Evolutionary conservation across 2,797 vertebrate species (phyloP), one percentile per base, ranked within the genome.

Genomic region (Mastacembelus armatus): DNA sequence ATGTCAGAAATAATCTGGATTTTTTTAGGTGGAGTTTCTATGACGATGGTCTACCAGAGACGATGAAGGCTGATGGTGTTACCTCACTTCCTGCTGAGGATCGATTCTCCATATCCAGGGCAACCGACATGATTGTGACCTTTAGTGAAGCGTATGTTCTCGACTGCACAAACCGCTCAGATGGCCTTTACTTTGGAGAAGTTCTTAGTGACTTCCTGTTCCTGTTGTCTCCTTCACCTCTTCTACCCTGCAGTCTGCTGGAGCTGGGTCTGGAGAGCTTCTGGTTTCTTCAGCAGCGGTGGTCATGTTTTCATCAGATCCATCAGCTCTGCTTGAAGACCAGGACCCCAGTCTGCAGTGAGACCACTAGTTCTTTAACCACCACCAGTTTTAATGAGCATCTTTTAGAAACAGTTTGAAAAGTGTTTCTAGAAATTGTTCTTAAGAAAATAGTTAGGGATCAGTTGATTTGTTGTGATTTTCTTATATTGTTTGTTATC

Each of bases 231-330:
- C 29, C 29, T n/a, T n/a, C n/a, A n/a, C n/a, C n/a, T n/a, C n/a
- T n/a, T n/a, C 7, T 8, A 33, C 7, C 10, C 3, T 10, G 33
- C 32, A 33, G 32, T 8, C 32, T 33, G 32, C 32, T 33, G 32
- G 32, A 33, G 32, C 32, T 33, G 32, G 32, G 10, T 4, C 29
- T 44, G 29, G 40, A 44, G 56, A 33, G 29, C n/a, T 54, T 47
- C 63, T 33, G 66, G 51, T 10, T 19, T 27, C 44, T 21, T 36
- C 18, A 66, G 42, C 26, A 66, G 24, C 42, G 10, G 14, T 66
- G 63, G 63, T 29, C 51, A 9, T 38, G 42, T 39, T 45, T 66
- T 7, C 32, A 56, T 4, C 40, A 56, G n/a, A 66, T 66, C 51
- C 51, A 55, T 10, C 50, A 55, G 29, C 42, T 66, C 32, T 66